A percentile compares a stretch with the other conserved stretches of the same genome.
phyloP scores from a whole-genome alignment of 1,140 invertebrate species.

The Berghia stephanieae region DNA sequence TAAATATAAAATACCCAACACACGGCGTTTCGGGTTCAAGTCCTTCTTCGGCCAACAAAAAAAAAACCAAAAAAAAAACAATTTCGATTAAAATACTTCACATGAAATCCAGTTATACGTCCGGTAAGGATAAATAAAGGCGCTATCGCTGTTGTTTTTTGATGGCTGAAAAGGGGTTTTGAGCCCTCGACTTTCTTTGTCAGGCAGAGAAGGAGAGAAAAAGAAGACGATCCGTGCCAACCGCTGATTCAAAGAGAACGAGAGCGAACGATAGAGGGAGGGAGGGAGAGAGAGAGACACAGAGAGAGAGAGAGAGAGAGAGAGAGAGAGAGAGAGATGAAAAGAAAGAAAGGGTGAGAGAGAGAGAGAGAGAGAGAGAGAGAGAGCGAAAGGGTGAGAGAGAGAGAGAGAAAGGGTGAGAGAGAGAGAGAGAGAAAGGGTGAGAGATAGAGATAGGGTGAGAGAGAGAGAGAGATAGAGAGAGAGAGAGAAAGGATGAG shows the following conservation, averaged over 20 bases:
- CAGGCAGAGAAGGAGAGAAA: neutral
- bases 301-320: neutral
- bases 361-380: slow-evolving; percentile 9
- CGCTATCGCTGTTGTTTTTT: neutral
- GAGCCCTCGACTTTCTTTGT: neutral
- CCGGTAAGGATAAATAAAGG: neutral
- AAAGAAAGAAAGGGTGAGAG: neutral
- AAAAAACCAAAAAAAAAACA: too few relatives aligned
- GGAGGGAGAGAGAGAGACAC: neutral
- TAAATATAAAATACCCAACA: too few relatives aligned
- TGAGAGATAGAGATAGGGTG: neutral
- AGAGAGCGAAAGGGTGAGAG: neutral
- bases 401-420: neutral
- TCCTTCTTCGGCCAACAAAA: too few relatives aligned
- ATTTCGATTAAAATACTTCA: too few relatives aligned
- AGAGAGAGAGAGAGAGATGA: neutral
- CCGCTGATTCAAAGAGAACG: neutral
- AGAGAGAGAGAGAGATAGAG: slow-evolving; percentile 2
- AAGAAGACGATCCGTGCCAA: neutral
- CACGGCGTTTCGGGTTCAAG: too few relatives aligned
- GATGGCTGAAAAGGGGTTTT: neutral
- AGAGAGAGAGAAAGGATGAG: slow-evolving; percentile 18
- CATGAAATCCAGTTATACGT: too few relatives aligned
- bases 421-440: neutral
- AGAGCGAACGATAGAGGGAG: neutral